A percentile compares a stretch with the other conserved stretches of the same genome.
Conservation (phyloP, 2,888 invertebrate species). For the Strigamia maritima region DNA sequence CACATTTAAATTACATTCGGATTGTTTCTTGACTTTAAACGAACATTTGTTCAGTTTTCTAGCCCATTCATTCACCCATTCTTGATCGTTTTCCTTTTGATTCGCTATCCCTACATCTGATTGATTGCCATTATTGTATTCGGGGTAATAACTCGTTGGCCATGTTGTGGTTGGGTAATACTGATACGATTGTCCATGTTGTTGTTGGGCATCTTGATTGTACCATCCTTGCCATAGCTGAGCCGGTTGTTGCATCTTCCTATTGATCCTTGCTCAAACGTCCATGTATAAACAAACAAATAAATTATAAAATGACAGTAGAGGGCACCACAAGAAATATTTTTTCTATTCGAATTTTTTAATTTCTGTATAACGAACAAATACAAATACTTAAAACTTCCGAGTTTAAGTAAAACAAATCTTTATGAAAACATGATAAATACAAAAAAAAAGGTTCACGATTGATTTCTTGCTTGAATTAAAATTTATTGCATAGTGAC, state of each 20-base stretch:
- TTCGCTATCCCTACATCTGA: not conserved
- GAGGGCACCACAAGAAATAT: too few relatives aligned
- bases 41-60: not conserved
- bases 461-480: not conserved
- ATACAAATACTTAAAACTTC: too few relatives aligned
- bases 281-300: too few relatives aligned
- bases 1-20: not conserved
- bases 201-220: not conserved
- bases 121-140: not conserved
- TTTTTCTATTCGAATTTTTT: too few relatives aligned
- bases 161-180: not conserved
- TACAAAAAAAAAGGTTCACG: not conserved
- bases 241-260: not conserved
- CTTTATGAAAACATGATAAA: not conserved
- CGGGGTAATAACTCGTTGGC: not conserved
- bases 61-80: not conserved
- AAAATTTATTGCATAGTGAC: constrained; percentile 31
- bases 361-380: too few relatives aligned
- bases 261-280: too few relatives aligned
- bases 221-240: not conserved
- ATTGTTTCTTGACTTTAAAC: not conserved
- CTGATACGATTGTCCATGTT: not conserved
- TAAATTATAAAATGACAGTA: too few relatives aligned
- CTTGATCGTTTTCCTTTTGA: not conserved
- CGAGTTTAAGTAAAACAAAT: too few relatives aligned